A percentile compares a stretch with the other conserved stretches of the same genome.
These are phyloP conservation scores for Zaprionus ghesquierei DNA, from an alignment of 1,140 invertebrate species.

Conservation along the genomic window DNA sequence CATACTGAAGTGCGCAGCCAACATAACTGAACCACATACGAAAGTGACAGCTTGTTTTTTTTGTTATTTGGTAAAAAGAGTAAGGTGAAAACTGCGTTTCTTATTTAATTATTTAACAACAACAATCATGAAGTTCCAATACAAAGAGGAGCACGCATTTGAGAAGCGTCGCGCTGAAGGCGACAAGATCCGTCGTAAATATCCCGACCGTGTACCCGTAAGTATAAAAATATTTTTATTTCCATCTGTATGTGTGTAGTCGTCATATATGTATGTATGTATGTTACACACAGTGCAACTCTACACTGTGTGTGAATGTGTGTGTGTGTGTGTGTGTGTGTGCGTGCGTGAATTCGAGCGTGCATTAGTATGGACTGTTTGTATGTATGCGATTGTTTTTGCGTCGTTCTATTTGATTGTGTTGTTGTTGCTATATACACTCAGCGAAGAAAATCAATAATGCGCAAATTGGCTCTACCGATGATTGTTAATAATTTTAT, in stretches of 20 bases:
- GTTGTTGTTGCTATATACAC: conserved; percentile 42
- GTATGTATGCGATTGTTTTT: conserved; percentile 73
- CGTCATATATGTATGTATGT: conserved; percentile 8
- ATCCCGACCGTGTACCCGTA: conserved; percentile 98
- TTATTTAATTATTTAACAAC: conserved; percentile 65
- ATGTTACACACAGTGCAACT: background rate
- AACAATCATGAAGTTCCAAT: conserved; percentile 97
- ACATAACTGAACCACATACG: conserved; percentile 34
- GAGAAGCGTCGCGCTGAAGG: conserved; percentile 99
- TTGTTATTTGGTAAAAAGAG: conserved; percentile 38
- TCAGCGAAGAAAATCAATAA: conserved; percentile 67
- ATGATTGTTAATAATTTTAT: conserved; percentile 50
- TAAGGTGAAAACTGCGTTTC: conserved; percentile 80
- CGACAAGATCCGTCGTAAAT: conserved; percentile 87
- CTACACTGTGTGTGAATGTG: conserved; percentile 12
- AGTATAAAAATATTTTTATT: conserved; percentile 83
- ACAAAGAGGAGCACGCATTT: conserved; percentile 99
- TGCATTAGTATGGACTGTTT: conserved; percentile 25
- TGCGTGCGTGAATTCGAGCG: no score
- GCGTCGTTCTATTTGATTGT: conserved; percentile 64
- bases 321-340: conserved; percentile 32
- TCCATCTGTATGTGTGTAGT: conserved; percentile 12
- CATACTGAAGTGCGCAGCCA: conserved; percentile 37
- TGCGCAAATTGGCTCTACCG: conserved; percentile 57
- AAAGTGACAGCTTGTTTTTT: conserved; percentile 40